phyloP scores from a whole-genome alignment of 2,797 vertebrate species.

The Pogoniulus pusillus region DNA sequence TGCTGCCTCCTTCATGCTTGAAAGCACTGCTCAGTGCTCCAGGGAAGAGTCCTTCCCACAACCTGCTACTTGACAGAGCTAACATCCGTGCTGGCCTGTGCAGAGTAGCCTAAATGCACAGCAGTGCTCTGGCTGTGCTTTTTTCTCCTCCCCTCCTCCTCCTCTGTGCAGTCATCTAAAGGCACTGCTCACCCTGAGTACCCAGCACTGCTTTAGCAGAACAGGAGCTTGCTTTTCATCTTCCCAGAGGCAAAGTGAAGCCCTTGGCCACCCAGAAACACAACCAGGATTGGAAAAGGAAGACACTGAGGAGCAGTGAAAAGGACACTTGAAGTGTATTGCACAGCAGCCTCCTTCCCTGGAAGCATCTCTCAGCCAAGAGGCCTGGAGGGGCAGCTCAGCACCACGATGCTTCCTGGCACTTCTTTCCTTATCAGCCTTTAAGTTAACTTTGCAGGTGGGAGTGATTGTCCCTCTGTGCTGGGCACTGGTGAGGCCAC shows the following conservation, averaged over 20 bases:
- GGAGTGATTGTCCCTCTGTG: background rate
- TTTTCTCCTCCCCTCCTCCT: background rate
- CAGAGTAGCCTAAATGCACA: background rate
- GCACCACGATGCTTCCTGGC: rapidly evolving
- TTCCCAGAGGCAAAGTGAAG: background rate
- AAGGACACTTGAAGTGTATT: background rate
- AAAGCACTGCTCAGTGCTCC: background rate
- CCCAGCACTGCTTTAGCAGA: background rate
- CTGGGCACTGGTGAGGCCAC: too few relatives aligned
- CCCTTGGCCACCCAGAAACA: background rate
- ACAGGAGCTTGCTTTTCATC: background rate
- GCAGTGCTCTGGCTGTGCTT: background rate
- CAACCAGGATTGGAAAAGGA: background rate
- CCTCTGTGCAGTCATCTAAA: background rate
- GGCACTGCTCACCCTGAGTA: background rate
- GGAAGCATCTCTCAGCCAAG: background rate
- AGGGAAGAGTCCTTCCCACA: background rate
- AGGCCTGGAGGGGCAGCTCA: background rate
- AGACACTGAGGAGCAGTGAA: background rate
- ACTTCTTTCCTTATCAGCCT: background rate
- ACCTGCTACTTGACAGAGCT: background rate
- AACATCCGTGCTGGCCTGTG: background rate
- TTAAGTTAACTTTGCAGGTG: background rate
- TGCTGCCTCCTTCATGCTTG: background rate
- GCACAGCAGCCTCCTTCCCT: background rate